A percentile compares a stretch with the other conserved stretches of the same genome.
Evolutionary conservation across 2,888 invertebrate genomes (phyloP).

Genomic region (Subacronicta megacephala): DNA sequence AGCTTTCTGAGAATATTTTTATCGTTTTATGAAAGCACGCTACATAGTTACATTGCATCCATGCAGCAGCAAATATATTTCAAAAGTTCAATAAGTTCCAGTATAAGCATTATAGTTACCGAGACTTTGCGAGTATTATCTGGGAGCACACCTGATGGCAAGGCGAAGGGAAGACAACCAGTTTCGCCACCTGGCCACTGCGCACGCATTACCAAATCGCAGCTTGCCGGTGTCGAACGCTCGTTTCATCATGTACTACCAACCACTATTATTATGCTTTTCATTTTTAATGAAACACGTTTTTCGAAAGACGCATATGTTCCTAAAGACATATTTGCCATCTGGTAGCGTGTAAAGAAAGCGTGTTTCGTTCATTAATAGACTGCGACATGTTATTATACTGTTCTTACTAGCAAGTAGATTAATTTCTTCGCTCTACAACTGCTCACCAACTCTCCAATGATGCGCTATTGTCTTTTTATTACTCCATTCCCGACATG

Average conservation of each 20-base stretch:
- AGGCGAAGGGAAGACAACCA: conserved; percentile 74
- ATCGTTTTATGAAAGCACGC: background rate
- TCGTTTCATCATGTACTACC: conserved; percentile 55
- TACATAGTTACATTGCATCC: background rate
- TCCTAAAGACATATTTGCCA: conserved; percentile 55
- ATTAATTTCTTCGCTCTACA: conserved; percentile 70
- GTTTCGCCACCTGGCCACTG: conserved; percentile 78
- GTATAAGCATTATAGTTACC: background rate
- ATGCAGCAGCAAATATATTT: background rate
- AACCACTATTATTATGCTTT: conserved; percentile 39
- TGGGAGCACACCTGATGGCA: conserved; percentile 72
- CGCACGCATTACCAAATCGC: conserved; percentile 64
- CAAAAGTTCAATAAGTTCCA: background rate
- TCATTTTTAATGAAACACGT: conserved; percentile 48
- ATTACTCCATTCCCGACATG: conserved; percentile 53
- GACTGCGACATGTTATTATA: conserved; percentile 63
- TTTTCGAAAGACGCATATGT: conserved; percentile 48
- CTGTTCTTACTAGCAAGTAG: conserved; percentile 64
- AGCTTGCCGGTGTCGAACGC: conserved; percentile 52
- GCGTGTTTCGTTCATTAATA: conserved; percentile 62
- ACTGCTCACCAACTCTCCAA: conserved; percentile 60
- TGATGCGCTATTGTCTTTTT: conserved; percentile 73
- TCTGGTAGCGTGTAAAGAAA: conserved; percentile 67
- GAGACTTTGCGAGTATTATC: conserved; percentile 57
- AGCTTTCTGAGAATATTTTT: conserved; percentile 10